Evolutionary conservation across 2,797 vertebrate genomes (phyloP).

Genomic region (Cyclopterus lumpus): DNA sequence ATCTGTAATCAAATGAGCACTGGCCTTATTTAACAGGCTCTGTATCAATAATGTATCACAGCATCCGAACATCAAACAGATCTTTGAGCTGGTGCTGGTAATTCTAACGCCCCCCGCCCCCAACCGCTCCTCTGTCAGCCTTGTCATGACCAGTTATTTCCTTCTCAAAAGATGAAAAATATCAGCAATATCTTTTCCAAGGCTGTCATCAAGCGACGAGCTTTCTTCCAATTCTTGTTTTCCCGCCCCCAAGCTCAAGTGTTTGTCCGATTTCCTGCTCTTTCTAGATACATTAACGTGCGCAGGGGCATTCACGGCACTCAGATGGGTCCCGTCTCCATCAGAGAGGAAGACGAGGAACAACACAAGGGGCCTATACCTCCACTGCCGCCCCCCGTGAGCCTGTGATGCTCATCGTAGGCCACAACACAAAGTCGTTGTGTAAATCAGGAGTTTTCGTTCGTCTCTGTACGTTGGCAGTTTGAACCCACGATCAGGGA

Average conservation of each 20-base stretch:
- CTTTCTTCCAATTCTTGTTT: not conserved
- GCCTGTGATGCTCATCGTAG: not conserved
- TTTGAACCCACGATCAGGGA: too few species aligned
- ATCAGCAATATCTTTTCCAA: conserved; percentile 17
- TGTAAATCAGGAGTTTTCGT: too few species aligned
- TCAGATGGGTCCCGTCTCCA: not conserved
- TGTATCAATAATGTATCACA: conserved; percentile 61
- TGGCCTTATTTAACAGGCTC: conserved; percentile 55
- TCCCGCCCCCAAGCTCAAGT: conserved; percentile 5
- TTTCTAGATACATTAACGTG: conserved; percentile 34
- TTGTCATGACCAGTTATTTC: conserved; percentile 39
- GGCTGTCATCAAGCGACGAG: conserved; percentile 29
- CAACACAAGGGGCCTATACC: too few species aligned
- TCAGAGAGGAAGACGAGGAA: not conserved
- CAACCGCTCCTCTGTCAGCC: conserved; percentile 6
- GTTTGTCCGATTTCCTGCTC: conserved; percentile 10
- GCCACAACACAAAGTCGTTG: not conserved
- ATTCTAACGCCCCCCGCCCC: conserved; percentile 28
- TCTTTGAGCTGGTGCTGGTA: conserved; percentile 43
- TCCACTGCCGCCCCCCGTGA: not conserved
- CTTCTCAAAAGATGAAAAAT: conserved; percentile 37
- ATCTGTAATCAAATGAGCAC: conserved; percentile 59
- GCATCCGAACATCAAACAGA: conserved; percentile 62
- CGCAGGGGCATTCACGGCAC: conserved; percentile 1
- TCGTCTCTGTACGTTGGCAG: too few species aligned